These are phyloP conservation scores for Dipodomys merriami DNA, from an alignment of 2,113 vertebrate species.

Conservation along the genomic window DNA sequence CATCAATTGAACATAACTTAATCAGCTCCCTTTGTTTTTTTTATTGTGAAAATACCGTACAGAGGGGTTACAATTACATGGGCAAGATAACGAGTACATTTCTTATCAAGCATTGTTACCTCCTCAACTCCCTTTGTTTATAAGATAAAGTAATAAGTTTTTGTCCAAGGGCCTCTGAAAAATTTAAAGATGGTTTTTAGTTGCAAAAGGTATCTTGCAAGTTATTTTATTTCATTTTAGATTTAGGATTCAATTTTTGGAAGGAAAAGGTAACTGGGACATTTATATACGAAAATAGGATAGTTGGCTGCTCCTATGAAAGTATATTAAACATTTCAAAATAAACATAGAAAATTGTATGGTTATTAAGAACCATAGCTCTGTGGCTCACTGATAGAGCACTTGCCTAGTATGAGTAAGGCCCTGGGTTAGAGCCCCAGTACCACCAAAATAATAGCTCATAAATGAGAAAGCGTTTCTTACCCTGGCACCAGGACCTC, in stretches of 20 bases:
- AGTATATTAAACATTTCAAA: constrained; percentile 41
- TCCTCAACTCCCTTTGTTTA: neutral
- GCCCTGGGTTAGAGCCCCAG: too few species aligned
- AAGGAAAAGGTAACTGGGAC: neutral
- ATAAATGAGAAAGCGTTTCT: neutral
- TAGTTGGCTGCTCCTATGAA: constrained; percentile 26
- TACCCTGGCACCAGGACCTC: too few species aligned
- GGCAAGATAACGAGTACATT: too few species aligned
- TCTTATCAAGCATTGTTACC: too few species aligned
- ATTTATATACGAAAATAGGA: neutral
- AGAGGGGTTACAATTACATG: too few species aligned
- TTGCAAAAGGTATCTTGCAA: neutral
- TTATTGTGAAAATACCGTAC: neutral
- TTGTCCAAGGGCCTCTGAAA: neutral
- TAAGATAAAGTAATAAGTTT: constrained; percentile 25
- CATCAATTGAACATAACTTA: neutral
- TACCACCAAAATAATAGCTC: neutral
- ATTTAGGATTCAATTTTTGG: constrained; percentile 28
- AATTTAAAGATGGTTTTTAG: constrained; percentile 45
- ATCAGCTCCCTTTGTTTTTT: neutral
- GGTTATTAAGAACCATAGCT: constrained; percentile 24
- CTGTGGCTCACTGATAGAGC: too few species aligned
- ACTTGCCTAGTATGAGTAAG: too few species aligned
- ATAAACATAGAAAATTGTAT: constrained; percentile 17
- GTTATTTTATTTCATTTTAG: constrained; percentile 49